Evolutionary conservation across 1,140 invertebrate genomes (phyloP), one percentile per base, ranked within the genome.

Genomic region (Drosophila sp.): DNA sequence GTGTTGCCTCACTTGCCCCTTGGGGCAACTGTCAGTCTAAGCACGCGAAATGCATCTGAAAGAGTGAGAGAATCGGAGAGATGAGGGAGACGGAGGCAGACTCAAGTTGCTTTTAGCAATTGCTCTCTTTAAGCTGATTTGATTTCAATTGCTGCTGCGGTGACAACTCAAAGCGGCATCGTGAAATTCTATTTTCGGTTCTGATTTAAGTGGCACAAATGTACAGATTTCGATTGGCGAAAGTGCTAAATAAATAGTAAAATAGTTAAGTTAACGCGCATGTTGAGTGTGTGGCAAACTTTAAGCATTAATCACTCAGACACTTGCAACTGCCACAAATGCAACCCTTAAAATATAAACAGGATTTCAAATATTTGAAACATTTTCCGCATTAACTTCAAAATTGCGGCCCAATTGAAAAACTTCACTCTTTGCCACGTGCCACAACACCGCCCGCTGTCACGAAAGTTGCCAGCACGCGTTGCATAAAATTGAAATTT

Each of bases 401-500:
- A 64, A 64, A 54, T 54, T 54, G 62, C 38, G 41, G 29, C 32
- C 32, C 77, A 81, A 81, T 81, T 81, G 78, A 81, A 81, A 81
- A 81, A 80, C 73, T 80, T 80, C 38, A 50, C n/a, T 50, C n/a
- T 40, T 54, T 48, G 54, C 54, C 66, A 40, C 40, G 41, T 46
- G 46, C 38, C 29, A 40, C 40, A 43, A 34, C 14, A 34, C 51
- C 29, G 13, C 29, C 34, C 14, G 53, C 53, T 56, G 53, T 56
- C 53, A 58, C 54, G 25, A 53, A 53, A 50, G 46, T 50, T 50
- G 46, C 21, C 46, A 50, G 46, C 46, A 50, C 46, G 27, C 46
- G 56, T 72, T 65, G 56, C 65, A 66, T 46, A 40, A 74, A 82
- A 82, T 82, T 82, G 67, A 82, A 82, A 82, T 82, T 82, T 79